These are phyloP conservation scores for Protodeltote pygarga DNA, from an alignment of 2,888 invertebrate species.

Conservation along the genomic window DNA sequence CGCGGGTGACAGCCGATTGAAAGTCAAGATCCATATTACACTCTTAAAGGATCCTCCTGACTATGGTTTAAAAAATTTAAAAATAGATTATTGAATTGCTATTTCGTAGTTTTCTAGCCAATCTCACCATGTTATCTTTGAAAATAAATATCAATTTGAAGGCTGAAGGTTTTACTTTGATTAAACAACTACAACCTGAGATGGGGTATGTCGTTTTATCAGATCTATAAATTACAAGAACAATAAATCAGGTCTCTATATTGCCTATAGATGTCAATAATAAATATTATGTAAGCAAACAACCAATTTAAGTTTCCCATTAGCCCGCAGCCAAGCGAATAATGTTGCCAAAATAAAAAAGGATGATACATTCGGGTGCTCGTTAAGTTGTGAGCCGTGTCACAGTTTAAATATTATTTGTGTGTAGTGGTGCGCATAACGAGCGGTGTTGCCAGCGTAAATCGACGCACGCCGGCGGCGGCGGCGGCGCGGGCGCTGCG, in stretches of 20 bases:
- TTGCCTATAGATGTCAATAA: background rate
- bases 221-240: background rate
- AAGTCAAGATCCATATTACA: too few relatives aligned
- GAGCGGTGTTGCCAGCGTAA: constrained; percentile 65
- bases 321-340: constrained; percentile 37
- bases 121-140: too few relatives aligned
- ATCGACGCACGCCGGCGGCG: constrained; percentile 71
- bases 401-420: constrained; percentile 65
- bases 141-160: too few relatives aligned
- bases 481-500: constrained; percentile 57
- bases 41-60: too few relatives aligned
- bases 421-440: constrained; percentile 57
- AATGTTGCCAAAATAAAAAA: constrained; percentile 51
- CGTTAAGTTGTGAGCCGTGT: constrained; percentile 59
- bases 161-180: too few relatives aligned
- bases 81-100: too few relatives aligned
- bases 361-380: constrained; percentile 48
- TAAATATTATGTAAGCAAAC: constrained; percentile 18
- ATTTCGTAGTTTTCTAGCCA: too few relatives aligned
- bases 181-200: too few relatives aligned
- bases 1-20: too few relatives aligned
- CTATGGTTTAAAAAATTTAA: too few relatives aligned
- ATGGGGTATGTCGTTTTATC: too few relatives aligned
- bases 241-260: background rate
- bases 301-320: constrained; percentile 36